Base-by-base conservation (phyloP, 2,113 vertebrate species). In the chimpanzee (Pan troglodytes) region DNA sequence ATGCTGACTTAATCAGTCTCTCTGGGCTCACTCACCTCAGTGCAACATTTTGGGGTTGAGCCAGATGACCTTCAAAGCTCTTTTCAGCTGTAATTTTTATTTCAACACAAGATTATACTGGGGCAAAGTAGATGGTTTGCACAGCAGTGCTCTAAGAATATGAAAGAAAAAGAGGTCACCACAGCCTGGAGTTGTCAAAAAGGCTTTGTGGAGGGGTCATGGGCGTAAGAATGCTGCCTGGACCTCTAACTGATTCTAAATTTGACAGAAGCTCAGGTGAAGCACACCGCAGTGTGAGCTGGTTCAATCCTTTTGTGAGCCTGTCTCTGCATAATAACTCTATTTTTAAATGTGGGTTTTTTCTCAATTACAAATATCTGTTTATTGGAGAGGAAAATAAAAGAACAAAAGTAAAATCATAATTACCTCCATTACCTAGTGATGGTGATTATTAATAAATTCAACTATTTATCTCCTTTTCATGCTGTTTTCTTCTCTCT, bases 381-480 rank as follows among this genome's bases (percentile, higher is more conserved):
- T 12, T 95, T 92, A 57, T 76, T 73, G 48, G 50, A 84, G 70
- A 67, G 17, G 88, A 70, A 95, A 43, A 32, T 38, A 68, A 92
- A 20, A 64, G 25, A 35, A 78, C 52, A 75, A 76, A 88, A 82
- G 35, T n/a, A 64, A 52, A 86, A 35, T 32, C 22, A 22, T 55
- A n/a, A 40, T 90, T 25, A n/a, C 25, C 59, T 16, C 48, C 14
- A 30, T 30, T 64, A 25, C 30, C 6, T 75, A 68, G 52, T 61
- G 27, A 61, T 5, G 40, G 55, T 3, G 3, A 68, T 14, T n/a
- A 25, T 8, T 20, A 61, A 32, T 78, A 23, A 50, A 32, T 55
- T 38, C 52, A 84, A 18, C 1, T 25, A 50, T 59, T 30, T 86
- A 22, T 90, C 17, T 50, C 30, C 35, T 96, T 64, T 64, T 64